Conservation (phyloP, 2,888 invertebrate genomes). For the Tetropium fuscum region DNA sequence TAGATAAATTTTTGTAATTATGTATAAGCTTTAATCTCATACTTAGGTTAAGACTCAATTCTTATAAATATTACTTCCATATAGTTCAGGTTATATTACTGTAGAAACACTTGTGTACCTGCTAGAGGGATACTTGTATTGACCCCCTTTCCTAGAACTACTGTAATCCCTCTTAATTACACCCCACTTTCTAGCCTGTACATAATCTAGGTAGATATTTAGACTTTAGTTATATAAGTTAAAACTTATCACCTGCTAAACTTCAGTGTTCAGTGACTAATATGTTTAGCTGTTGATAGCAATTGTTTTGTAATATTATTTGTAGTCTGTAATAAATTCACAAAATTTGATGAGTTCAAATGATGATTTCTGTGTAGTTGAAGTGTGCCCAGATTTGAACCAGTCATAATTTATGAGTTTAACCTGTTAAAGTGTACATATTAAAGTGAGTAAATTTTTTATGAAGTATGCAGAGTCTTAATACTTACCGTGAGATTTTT, state of each 20-base stretch:
- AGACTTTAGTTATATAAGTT: background rate
- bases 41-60: too few relatives aligned
- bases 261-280: background rate
- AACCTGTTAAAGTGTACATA: conserved; percentile 6
- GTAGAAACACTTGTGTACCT: conserved; percentile 13
- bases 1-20: too few relatives aligned
- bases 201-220: conserved; percentile 8
- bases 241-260: background rate
- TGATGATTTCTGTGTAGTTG: background rate
- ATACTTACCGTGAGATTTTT: conserved; percentile 54
- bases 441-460: conserved; percentile 22
- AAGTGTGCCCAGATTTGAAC: background rate
- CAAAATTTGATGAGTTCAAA: conserved; percentile 23
- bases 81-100: background rate
- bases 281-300: background rate
- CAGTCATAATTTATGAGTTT: conserved; percentile 18
- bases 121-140: conserved; percentile 1
- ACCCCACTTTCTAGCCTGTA: conserved; percentile 12
- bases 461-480: conserved; percentile 30
- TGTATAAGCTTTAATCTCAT: too few relatives aligned
- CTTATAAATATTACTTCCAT: too few relatives aligned
- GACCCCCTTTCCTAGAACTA: conserved; percentile 12
- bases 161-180: conserved; percentile 6
- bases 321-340: conserved; percentile 22
- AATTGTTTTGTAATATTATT: conserved; percentile 1